These are phyloP conservation scores for Streblospio benedicti DNA, from an alignment of 1,140 invertebrate species.

Conservation along the genomic window DNA sequence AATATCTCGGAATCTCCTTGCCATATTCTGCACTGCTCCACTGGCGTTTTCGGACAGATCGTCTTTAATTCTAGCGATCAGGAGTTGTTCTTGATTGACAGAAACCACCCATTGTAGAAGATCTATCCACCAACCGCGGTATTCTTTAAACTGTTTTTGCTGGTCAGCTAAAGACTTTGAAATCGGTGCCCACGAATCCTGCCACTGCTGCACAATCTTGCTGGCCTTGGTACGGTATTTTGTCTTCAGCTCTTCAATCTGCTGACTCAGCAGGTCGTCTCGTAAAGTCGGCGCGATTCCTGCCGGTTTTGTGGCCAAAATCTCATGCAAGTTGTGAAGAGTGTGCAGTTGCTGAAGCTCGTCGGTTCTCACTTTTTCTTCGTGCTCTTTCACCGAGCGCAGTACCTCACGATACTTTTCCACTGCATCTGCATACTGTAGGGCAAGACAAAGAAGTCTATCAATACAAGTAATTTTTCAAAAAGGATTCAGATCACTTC, in stretches of 20 bases:
- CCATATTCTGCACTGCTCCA: not conserved
- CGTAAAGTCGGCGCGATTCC: slow-evolving; percentile 50
- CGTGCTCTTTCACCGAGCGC: slow-evolving; percentile 52
- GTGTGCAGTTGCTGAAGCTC: slow-evolving; percentile 60
- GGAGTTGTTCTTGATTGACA: slow-evolving; percentile 30
- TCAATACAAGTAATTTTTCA: not conserved
- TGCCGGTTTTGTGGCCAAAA: slow-evolving; percentile 28
- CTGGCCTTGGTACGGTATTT: slow-evolving; percentile 56
- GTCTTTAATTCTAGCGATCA: slow-evolving; percentile 46
- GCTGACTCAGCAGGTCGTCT: slow-evolving; percentile 49
- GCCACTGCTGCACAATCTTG: slow-evolving; percentile 25
- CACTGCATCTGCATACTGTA: slow-evolving; percentile 50
- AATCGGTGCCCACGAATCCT: slow-evolving; percentile 24
- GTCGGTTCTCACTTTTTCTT: slow-evolving; percentile 52
- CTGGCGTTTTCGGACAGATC: slow-evolving; percentile 36
- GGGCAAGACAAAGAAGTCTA: not conserved
- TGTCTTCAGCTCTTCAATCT: slow-evolving; percentile 50
- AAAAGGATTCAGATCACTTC: too few relatives aligned
- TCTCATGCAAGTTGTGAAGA: slow-evolving; percentile 58
- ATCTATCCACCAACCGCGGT: slow-evolving; percentile 40
- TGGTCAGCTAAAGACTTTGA: slow-evolving; percentile 23
- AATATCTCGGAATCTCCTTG: slow-evolving; percentile 37
- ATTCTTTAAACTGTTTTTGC: slow-evolving; percentile 21
- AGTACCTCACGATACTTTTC: slow-evolving; percentile 57
- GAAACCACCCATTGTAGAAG: slow-evolving; percentile 30